Conservation (phyloP, 2,113 vertebrate species). For the Melanerpes formicivorus region DNA sequence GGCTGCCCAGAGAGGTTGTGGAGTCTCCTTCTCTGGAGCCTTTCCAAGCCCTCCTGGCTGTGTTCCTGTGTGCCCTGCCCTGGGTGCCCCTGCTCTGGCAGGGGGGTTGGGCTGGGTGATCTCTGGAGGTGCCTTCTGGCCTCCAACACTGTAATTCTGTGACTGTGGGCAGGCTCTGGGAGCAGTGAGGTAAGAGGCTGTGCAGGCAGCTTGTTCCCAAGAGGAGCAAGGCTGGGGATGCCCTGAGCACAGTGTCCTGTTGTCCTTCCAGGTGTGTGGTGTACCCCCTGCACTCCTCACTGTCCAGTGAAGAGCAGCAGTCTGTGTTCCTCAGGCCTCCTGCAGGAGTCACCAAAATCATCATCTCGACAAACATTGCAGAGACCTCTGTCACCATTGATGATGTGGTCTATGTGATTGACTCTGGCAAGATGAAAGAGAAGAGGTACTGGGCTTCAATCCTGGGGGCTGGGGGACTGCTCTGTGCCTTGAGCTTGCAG, state of each 20-base stretch:
- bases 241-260: not conserved
- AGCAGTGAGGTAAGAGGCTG: not conserved
- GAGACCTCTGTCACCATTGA: slow-evolving; percentile 98
- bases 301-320: slow-evolving; percentile 96
- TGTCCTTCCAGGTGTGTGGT: slow-evolving; percentile 84
- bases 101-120: too few relatives aligned
- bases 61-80: too few relatives aligned
- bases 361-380: slow-evolving; percentile 98
- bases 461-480: not conserved
- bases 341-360: slow-evolving; percentile 90
- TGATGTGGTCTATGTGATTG: slow-evolving; percentile 95
- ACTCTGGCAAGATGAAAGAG: slow-evolving; percentile 98
- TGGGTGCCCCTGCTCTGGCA: too few relatives aligned
- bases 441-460: slow-evolving; percentile 82
- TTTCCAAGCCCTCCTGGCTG: too few relatives aligned
- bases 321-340: slow-evolving; percentile 90
- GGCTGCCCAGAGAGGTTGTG: too few relatives aligned
- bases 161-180: not conserved
- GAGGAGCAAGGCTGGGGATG: not conserved
- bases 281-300: slow-evolving; percentile 92
- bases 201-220: not conserved
- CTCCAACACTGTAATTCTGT: too few relatives aligned
- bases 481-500: not conserved
- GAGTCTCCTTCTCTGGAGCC: too few relatives aligned
- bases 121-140: too few relatives aligned